Base-by-base conservation (phyloP, 2,113 vertebrate genomes). In the Cephalopterus ornatus region DNA sequence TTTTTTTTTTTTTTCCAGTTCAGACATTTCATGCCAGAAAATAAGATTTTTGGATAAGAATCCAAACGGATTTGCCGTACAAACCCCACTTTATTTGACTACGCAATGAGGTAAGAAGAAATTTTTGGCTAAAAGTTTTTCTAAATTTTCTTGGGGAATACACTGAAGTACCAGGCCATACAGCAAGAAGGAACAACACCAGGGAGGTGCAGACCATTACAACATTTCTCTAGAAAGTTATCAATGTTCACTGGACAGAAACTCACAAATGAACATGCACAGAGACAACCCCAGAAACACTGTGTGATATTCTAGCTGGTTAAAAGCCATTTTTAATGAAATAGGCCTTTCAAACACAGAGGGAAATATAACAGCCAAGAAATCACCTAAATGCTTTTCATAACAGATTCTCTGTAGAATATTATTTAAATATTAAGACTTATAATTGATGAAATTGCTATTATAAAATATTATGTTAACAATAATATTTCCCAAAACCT, bases 391-490 rank as follows among this genome's bases (percentile, higher is more conserved):
- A 61, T 59, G 52, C 28, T 42, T 88, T 95, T 84, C 46, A 44
- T 17, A 94, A 86, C 11, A 81, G 53, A 73, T 88, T 82, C 92
- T 87, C 80, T 12, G 58, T 18, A 91, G 56, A 72, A 47, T 23
- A 53, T 67, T 88, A 62, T 77, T 77, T 75, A 96, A 95, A 94
- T 84, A 96, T 33, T 85, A 65, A 88, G 72, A 37, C 68, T 73
- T 78, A 35, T 17, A 96, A 83, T 52, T 66, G 28, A 89, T 73
- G 23, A 95, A 95, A 95, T 65, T 84, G n/a, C 28, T 50, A 71
- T 89, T 72, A 84, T 49, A 96, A 96, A 94, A 63, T 61, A 87
- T 55, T 74, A 58, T 33, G 53, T 63, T 67, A 80, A 20, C 56
- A 79, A 37, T 58, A 76, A 14, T 75, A 78, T 77, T 93, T 44